Conservation (phyloP, 1,140 invertebrate genomes). For the Cyclina sinensis region DNA sequence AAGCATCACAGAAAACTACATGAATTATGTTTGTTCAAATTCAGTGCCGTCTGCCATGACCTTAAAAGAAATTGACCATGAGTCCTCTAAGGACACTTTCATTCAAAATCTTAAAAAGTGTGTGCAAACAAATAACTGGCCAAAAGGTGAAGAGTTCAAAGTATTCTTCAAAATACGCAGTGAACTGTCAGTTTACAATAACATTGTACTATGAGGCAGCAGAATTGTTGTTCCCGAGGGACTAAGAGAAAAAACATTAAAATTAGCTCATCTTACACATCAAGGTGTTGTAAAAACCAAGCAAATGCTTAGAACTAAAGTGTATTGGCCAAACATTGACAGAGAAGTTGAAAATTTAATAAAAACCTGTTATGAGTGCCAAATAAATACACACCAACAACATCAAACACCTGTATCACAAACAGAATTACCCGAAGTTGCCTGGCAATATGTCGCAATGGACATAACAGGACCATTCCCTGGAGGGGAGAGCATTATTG, state of each 20-base stretch:
- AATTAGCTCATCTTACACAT: background rate
- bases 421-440: conserved; percentile 48
- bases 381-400: background rate
- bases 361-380: conserved; percentile 46
- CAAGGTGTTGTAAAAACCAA: conserved; percentile 50
- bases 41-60: background rate
- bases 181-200: background rate
- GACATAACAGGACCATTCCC: conserved; percentile 72
- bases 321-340: conserved; percentile 56
- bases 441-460: conserved; percentile 65
- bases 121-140: background rate
- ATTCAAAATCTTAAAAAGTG: background rate
- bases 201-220: background rate
- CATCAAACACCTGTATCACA: conserved; percentile 39
- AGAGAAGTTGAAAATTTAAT: conserved; percentile 47
- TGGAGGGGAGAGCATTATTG: conserved; percentile 51
- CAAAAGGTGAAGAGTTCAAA: background rate
- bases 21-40: background rate
- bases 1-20: conserved; percentile 1
- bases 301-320: conserved; percentile 16
- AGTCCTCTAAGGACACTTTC: conserved; percentile 31
- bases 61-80: background rate
- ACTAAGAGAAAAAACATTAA: background rate
- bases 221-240: background rate
- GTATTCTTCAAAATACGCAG: conserved; percentile 13